A percentile compares a stretch with the other conserved stretches of the same genome.
phyloP scores from a whole-genome alignment of 2,113 vertebrate species.

The Numenius arquata region DNA sequence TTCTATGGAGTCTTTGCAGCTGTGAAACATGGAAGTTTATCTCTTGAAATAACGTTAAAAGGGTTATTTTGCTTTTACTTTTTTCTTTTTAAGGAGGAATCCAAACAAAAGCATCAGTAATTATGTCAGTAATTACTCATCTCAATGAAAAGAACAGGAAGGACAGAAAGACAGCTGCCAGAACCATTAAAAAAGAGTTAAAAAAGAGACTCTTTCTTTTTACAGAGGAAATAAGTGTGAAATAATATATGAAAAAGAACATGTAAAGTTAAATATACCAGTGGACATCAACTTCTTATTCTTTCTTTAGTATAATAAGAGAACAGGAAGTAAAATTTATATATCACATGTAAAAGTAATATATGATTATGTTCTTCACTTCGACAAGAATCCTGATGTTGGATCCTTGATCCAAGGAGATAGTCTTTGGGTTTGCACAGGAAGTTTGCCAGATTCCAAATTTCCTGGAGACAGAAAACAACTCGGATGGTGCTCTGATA shows the following conservation, averaged over 20 bases:
- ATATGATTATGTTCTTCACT: neutral
- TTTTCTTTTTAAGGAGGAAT: neutral
- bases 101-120: neutral
- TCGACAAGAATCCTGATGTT: neutral
- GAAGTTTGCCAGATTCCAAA: neutral
- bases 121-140: neutral
- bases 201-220: neutral
- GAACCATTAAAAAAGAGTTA: neutral
- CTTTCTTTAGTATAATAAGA: neutral
- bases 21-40: neutral
- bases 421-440: neutral
- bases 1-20: neutral
- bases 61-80: neutral
- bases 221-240: neutral
- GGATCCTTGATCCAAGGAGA: neutral
- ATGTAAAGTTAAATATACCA: neutral
- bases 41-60: neutral
- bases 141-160: neutral
- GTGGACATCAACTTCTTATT: neutral
- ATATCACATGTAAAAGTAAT: neutral
- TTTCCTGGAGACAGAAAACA: neutral
- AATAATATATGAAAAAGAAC: neutral
- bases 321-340: neutral
- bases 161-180: neutral
- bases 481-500: neutral